Evolutionary conservation across 2,888 invertebrate genomes (phyloP).

Genomic region (Zygogramma bicolorata): DNA sequence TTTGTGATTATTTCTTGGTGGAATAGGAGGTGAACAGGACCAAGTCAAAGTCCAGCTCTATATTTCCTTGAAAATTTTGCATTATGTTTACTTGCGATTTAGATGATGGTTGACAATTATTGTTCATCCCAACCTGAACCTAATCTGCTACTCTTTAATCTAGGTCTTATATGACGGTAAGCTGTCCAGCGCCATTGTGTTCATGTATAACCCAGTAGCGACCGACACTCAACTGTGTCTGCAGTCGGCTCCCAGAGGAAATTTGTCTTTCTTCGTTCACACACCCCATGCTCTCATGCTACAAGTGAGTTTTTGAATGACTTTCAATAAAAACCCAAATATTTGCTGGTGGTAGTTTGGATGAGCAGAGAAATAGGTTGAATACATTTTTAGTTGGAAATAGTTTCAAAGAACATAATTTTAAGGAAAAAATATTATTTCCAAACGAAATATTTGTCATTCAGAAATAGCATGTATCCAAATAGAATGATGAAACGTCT

Average conservation of each 20-base stretch:
- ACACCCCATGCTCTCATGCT: conserved; percentile 99
- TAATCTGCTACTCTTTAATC: conserved; percentile 53
- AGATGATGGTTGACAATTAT: too few species aligned
- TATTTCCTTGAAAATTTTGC: too few species aligned
- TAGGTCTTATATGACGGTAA: conserved; percentile 98
- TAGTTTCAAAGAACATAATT: too few species aligned
- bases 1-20: too few species aligned
- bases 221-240: conserved; percentile 99
- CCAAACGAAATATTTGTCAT: too few species aligned
- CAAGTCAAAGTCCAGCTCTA: too few species aligned
- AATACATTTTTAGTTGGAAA: background rate
- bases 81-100: too few species aligned
- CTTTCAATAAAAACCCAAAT: background rate
- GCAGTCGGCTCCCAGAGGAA: conserved; percentile 98
- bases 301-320: conserved; percentile 51
- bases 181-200: conserved; percentile 95
- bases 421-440: too few species aligned
- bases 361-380: background rate
- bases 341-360: background rate
- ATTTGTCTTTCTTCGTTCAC: conserved; percentile 97
- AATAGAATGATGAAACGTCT: too few species aligned
- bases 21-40: too few species aligned
- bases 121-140: background rate
- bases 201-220: conserved; percentile 99
- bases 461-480: too few species aligned